phyloP scores from a whole-genome alignment of 2,797 vertebrate genomes.

The Anas flavirostris region DNA sequence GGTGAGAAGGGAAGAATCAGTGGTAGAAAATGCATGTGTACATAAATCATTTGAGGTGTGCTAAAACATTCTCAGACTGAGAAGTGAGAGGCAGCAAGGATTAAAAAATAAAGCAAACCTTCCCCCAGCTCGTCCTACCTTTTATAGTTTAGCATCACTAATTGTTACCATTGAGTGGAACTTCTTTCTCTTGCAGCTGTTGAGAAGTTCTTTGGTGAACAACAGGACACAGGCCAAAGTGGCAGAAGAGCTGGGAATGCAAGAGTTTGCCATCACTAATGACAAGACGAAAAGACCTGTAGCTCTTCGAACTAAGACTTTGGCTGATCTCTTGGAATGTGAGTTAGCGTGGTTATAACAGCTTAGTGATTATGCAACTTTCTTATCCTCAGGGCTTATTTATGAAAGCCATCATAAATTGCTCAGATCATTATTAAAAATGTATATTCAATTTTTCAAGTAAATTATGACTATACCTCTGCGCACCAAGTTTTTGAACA shows the following conservation, averaged over 20 bases:
- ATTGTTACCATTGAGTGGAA: neutral
- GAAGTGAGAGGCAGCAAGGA: neutral
- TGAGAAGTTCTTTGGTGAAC: constrained; percentile 97
- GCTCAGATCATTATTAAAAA: neutral
- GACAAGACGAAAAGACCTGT: constrained; percentile 97
- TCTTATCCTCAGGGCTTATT: neutral
- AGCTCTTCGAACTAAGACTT: constrained; percentile 93
- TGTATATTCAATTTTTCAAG: neutral
- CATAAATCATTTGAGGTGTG: neutral
- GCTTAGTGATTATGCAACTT: neutral
- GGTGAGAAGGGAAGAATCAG: neutral
- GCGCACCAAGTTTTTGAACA: neutral
- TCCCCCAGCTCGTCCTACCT: neutral
- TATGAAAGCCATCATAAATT: constrained; percentile 9
- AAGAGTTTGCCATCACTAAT: constrained; percentile 97
- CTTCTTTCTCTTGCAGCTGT: constrained; percentile 79
- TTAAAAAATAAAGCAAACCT: neutral
- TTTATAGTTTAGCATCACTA: neutral
- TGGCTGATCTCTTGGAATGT: constrained; percentile 97
- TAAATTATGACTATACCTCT: neutral
- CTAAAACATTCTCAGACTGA: neutral
- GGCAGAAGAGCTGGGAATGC: constrained; percentile 97
- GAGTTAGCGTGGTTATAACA: constrained; percentile 58
- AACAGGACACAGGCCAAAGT: constrained; percentile 98
- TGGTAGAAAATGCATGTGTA: neutral